Evolutionary conservation across 2,888 invertebrate species (phyloP), one percentile per base, ranked within the genome.

Genomic region (Pseudococcus jackbeardsleyi): DNA sequence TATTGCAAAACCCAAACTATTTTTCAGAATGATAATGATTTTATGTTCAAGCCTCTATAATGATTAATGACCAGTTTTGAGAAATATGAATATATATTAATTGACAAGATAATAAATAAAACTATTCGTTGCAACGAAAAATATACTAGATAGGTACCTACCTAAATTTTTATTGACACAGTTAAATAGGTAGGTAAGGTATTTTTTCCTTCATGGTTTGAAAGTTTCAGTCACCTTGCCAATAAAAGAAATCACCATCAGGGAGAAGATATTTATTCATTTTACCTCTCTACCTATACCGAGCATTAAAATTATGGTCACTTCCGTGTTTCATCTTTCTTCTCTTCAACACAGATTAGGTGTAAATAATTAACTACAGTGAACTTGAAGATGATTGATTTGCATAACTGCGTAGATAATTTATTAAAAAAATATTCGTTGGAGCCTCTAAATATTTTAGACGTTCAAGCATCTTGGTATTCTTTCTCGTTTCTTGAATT

Each of bases 131-230:
- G n/a, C n/a, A 19, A 9, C n/a, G 64, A 22, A 64, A n/a, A 64
- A 19, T 64, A n/a, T 64, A 19, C 19, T 64, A 19, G 19, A 19
- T 22, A n/a, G n/a, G n/a, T n/a, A n/a, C n/a, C n/a, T n/a, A n/a
- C n/a, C n/a, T n/a, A n/a, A n/a, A 64, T 19, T 64, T 64, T 64
- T 64, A 64, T 64, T 64, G 64, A 19, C 64, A 64, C 19, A 64
- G 64, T 64, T 3, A 33, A 33, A 33, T 33, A 33, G 26, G 26
- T 3, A 33, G 26, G 26, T 33, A 33, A 33, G 3, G 3, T 64
- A 19, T 64, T 42, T 5, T 42, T 9, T 42, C 7, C 5, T 42
- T 42, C 50, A 12, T 50, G 11, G 50, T 42, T 42, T 42, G 42
- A 42, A 42, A 42, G 5, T 42, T 1, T 33, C 26, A 33, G 26